Base-by-base conservation (phyloP, 2,888 invertebrate genomes). In the Leptothorax acervorum region DNA sequence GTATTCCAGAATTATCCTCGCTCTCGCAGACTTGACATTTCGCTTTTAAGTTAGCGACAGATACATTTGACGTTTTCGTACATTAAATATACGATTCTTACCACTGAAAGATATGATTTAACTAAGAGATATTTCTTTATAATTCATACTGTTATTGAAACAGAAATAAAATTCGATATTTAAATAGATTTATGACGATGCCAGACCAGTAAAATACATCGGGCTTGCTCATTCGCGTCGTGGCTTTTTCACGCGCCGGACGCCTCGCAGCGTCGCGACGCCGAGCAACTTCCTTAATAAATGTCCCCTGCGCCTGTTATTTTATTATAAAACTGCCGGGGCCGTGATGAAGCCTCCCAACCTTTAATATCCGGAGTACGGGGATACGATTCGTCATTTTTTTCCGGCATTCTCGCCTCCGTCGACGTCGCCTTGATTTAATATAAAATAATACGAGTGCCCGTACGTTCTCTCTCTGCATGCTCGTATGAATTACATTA, bases 261-360 rank as follows among this genome's bases (percentile, higher is more conserved):
- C 48, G 70, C 53, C 51, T 76, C 39, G 53, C 39, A 53, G 76
- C 76, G 65, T 78, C 76, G 53, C 18, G 42, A 42, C 23, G 45
- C n/a, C 23, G 73, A 23, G 71, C 79, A 79, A 79, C 73, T 73
- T 79, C 48, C 73, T 79, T 79, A 60, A 79, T 79, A 79, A 79
- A 79, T 79, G 79, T 79, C 73, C 57, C 39, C 35, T 4, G 79
- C 48, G 45, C 45, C 35, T 70, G 73, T 79, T 79, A 79, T 79
- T 79, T 79, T 79, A 79, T 79, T 73, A 60, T 79, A 79, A 71
- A 79, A 79, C 57, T 48, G 73, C 57, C 48, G 74, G 45, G 23
- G 35, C 28, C 5, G 8, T 48, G 73, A 73, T 48, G 73, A 71
- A 73, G 73, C 23, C 6, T 6, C 28, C 18, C 48, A 71, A 23